Evolutionary conservation across 2,888 invertebrate species (phyloP), one percentile per base, ranked within the genome.

Genomic region (Catocala nupta): DNA sequence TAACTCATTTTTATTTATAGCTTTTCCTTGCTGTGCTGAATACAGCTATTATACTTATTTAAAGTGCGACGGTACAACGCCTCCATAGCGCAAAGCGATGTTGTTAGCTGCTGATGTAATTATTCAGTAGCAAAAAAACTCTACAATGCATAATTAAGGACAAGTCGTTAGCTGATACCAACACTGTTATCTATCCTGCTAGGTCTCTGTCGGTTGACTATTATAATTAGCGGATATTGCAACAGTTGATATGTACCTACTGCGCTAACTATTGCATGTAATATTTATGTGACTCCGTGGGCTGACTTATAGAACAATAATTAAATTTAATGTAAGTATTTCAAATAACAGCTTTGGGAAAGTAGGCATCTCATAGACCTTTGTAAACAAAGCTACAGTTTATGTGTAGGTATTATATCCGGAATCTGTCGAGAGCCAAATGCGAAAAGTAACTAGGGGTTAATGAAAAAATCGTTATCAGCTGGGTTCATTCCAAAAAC

Each of bases 381-480:
- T 11, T n/a, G 33, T 13, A 34, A 34, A 25, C 9, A 43, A 43
- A 50, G n/a, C 12, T 51, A 61, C 54, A 12, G 44, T 55, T 12
- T 43, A 50, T 65, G 59, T 52, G 59, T 66, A 63, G 57, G 50
- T 55, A 12, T 54, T 8, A 12, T 8, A 44, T 57, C 44, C 34
- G 12, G 34, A 25, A 39, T 51, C 61, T 63, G 63, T 59, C 65
- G 62, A 71, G 62, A 63, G 63, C 63, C 53, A 68, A 51, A 60
- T 34, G 58, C 43, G 55, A 47, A 54, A 53, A 52, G 62, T 25
- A 55, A 42, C 59, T 63, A 53, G 43, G 63, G 47, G 75, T 72
- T 73, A 71, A 78, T 77, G 71, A 80, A 77, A 75, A 76, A 75
- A 70, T 70, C 71, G 73, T 79, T 81, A 85, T 82, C 80, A 75